A percentile compares a stretch with the other conserved stretches of the same genome.
Conservation (phyloP, 2,113 vertebrate species). For the Oryzias melastigma region DNA sequence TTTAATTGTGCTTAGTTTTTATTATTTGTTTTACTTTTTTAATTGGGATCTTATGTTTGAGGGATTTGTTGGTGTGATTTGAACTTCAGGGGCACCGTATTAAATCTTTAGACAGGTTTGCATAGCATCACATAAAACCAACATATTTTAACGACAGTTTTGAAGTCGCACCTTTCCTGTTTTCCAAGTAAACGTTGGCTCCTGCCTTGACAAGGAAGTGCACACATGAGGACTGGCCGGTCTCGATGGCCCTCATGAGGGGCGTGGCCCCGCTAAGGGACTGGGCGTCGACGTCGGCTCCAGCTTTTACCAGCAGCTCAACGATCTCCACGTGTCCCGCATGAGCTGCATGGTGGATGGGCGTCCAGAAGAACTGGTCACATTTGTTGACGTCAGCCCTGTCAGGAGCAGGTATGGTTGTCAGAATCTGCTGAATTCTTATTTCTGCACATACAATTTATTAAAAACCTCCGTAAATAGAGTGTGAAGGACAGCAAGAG, state of each 20-base stretch:
- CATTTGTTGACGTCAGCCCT: slow-evolving; percentile 83
- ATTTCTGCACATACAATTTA: too few relatives aligned
- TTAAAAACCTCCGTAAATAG: not conserved
- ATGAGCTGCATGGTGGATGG: slow-evolving; percentile 92
- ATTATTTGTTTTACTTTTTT: too few relatives aligned
- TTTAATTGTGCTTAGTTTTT: too few relatives aligned
- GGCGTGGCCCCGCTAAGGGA: slow-evolving; percentile 85
- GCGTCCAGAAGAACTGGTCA: slow-evolving; percentile 93
- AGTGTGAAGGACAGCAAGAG: not conserved
- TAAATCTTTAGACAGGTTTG: too few relatives aligned
- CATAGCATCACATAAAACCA: too few relatives aligned
- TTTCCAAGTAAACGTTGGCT: slow-evolving; percentile 78
- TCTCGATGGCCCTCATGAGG: slow-evolving; percentile 89
- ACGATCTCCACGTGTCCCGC: slow-evolving; percentile 83
- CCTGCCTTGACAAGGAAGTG: slow-evolving; percentile 84
- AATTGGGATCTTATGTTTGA: too few relatives aligned
- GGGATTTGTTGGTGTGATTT: too few relatives aligned
- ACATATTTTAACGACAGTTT: not conserved
- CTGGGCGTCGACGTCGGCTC: slow-evolving; percentile 79
- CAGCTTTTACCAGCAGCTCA: slow-evolving; percentile 81
- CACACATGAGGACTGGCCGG: slow-evolving; percentile 81
- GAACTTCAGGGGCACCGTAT: too few relatives aligned
- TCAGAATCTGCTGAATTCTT: too few relatives aligned
- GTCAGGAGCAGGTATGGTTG: not conserved
- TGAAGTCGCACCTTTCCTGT: slow-evolving; percentile 80